These are phyloP conservation scores for Aelia acuminata DNA, from an alignment of 2,888 invertebrate genomes.

Conservation along the genomic window DNA sequence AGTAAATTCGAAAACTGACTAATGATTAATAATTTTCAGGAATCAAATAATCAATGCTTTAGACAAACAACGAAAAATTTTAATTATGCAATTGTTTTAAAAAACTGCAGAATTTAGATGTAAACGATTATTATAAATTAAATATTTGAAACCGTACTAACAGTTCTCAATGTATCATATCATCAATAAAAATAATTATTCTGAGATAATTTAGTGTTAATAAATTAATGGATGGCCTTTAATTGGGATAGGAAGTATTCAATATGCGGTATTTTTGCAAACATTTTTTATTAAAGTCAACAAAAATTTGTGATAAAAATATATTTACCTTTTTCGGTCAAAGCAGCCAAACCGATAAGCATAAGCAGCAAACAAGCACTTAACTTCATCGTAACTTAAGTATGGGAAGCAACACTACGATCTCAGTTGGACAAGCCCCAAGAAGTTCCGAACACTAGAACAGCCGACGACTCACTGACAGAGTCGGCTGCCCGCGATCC, in stretches of 20 bases:
- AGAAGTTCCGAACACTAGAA: slow-evolving; percentile 6
- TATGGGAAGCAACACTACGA: slow-evolving; percentile 34
- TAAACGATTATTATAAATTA: background rate
- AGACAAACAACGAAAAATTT: background rate
- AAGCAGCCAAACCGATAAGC: slow-evolving; percentile 22
- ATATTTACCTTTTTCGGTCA: slow-evolving; percentile 30
- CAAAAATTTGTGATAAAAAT: background rate
- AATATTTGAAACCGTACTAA: background rate
- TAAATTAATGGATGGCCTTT: no score
- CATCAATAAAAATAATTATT: background rate
- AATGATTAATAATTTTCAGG: background rate
- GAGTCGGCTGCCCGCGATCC: background rate
- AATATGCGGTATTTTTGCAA: background rate
- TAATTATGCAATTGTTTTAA: background rate
- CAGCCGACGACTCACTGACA: slow-evolving; percentile 40
- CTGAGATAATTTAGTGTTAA: no score
- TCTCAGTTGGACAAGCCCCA: background rate
- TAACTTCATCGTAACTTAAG: slow-evolving; percentile 35
- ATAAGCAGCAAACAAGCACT: slow-evolving; percentile 30
- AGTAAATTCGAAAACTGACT: background rate
- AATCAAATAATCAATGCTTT: background rate
- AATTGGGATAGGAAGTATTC: background rate
- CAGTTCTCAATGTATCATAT: background rate
- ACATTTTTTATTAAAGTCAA: background rate
- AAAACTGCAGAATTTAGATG: no score